phyloP scores from a whole-genome alignment of 2,113 vertebrate species.

The Gavia stellata region DNA sequence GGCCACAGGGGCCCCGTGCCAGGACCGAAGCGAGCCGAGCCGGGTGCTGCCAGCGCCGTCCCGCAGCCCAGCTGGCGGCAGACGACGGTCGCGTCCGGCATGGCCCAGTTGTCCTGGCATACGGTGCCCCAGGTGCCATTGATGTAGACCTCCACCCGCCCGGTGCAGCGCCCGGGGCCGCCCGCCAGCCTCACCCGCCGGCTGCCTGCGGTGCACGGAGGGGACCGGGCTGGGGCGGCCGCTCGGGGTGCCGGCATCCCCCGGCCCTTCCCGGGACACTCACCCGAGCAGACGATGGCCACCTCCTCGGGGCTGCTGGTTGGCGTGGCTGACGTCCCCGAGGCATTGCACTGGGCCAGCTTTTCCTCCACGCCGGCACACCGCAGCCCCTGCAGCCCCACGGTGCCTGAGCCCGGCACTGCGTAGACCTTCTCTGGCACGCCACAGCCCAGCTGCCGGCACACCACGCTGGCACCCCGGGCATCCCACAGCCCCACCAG shows the following conservation, averaged over 20 bases:
- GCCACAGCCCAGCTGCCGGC: conserved; percentile 83
- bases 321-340: fast-evolving
- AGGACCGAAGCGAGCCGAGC: too few relatives aligned
- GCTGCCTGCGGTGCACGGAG: background rate
- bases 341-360: background rate
- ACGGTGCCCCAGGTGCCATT: background rate
- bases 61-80: conserved; percentile 16
- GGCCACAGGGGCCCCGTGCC: too few relatives aligned
- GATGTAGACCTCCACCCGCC: background rate
- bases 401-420: fast-evolving
- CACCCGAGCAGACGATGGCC: background rate
- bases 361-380: background rate
- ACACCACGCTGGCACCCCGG: conserved; percentile 62
- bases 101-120: background rate
- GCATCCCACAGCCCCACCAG: background rate
- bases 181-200: background rate
- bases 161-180: background rate
- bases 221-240: fast-evolving
- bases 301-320: background rate
- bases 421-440: background rate
- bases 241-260: fast-evolving
- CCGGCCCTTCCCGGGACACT: fast-evolving
- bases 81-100: background rate
- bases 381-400: background rate
- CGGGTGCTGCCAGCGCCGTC: too few relatives aligned